A percentile compares a stretch with the other conserved stretches of the same genome.
Evolutionary conservation across 2,888 invertebrate species (phyloP).

Genomic region (Agrilus mali): DNA sequence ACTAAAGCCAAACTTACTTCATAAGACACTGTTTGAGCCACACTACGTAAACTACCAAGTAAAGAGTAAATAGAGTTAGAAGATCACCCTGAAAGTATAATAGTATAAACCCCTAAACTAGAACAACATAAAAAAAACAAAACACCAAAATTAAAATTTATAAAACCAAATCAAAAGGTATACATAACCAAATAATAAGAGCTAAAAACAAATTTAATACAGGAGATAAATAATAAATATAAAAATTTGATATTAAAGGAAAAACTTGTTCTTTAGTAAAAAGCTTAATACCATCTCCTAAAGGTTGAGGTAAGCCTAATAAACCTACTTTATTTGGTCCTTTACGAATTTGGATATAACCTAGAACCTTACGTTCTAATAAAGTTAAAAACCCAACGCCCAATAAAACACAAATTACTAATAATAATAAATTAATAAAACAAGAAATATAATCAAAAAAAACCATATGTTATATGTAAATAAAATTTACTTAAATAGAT

Average conservation of each 20-base stretch:
- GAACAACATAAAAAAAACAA: constrained; percentile 54
- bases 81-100: constrained; percentile 52
- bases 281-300: constrained; percentile 61
- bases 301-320: constrained; percentile 53
- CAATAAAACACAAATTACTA: constrained; percentile 48
- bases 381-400: constrained; percentile 60
- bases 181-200: constrained; percentile 44
- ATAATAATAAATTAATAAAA: constrained; percentile 32
- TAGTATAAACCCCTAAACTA: constrained; percentile 49
- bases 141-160: constrained; percentile 44
- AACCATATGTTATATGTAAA: constrained; percentile 45
- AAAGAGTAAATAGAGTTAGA: constrained; percentile 64
- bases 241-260: constrained; percentile 46
- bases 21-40: constrained; percentile 67
- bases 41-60: constrained; percentile 51
- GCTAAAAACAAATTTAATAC: constrained; percentile 45
- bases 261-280: constrained; percentile 52
- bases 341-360: constrained; percentile 61
- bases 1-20: constrained; percentile 57
- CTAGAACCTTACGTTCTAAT: constrained; percentile 57
- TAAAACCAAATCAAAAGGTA: constrained; percentile 42
- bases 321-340: constrained; percentile 60
- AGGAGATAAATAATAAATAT: constrained; percentile 47
- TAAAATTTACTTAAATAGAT: constrained; percentile 44
- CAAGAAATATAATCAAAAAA: constrained; percentile 18